Evolutionary conservation across 2,797 vertebrate species (phyloP), one percentile per base, ranked within the genome.

Genomic region (Helostoma temminkii): DNA sequence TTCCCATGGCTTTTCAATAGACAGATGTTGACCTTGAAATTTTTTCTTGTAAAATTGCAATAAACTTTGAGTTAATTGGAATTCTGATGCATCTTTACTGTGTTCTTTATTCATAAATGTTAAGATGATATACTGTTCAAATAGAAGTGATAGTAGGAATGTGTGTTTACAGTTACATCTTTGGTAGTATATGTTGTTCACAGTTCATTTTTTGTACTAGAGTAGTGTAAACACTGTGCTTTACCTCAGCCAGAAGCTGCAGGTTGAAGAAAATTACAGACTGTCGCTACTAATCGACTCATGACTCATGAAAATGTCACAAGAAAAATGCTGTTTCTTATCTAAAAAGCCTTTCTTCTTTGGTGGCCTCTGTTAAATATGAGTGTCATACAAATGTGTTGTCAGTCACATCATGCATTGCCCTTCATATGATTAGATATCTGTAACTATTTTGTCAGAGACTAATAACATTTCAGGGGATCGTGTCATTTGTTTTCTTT

Each of bases 1-100:
- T 66, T 9, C 36, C 9, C 11, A 14, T 49, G 45, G 60, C 62
- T 37, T 34, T 47, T 49, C 22, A 36, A 24, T 24, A 36, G n/a
- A 32, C 18, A n/a, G 25, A 34, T 28, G 3, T 66, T 59, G 52
- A 78, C 57, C 67, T 60, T 59, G 59, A 12, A 18, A 46, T 65
- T 39, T 39, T 15, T 16, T 3, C 15, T 7, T n/a, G 75, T 69
- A 64, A n/a, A 74, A 78, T 73, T 50, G 66, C 16, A 73, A 25
- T 53, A 42, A 53, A 6, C 19, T 24, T 52, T 60, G 19, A 57
- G 25, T 57, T 53, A 14, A 74, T 41, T n/a, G 18, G 8, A 18
- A 41, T 60, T 59, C 39, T 9, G 18, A 41, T 53, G 42, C 52
- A 66, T 45, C 18, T 59, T 59, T 43, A 25, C 46, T 36, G 39